Percentiles rank a stretch among this genome's conserved stretches.
Conservation (phyloP, 1,140 invertebrate species). For the Asobara japonica region DNA sequence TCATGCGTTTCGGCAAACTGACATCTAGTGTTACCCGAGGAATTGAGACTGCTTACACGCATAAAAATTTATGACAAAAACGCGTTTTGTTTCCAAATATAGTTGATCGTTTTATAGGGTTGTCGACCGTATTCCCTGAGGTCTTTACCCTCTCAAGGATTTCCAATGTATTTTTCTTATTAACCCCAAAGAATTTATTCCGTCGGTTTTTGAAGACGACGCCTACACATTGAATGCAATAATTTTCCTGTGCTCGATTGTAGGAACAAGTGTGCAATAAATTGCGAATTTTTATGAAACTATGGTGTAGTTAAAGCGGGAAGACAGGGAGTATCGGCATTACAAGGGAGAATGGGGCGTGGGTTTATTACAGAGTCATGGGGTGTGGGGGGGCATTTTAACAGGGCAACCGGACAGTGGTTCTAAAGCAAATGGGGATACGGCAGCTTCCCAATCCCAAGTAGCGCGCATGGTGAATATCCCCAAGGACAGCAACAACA, state of each 20-base stretch:
- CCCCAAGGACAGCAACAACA: constrained; percentile 51
- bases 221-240: constrained; percentile 3
- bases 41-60: no score
- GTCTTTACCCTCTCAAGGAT: constrained; percentile 14
- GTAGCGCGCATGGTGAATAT: constrained; percentile 30
- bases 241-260: constrained; percentile 2
- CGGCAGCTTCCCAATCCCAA: constrained; percentile 20
- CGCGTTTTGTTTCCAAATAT: no score
- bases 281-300: constrained; percentile 11
- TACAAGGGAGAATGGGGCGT: constrained; percentile 37
- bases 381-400: background rate
- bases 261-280: constrained; percentile 3
- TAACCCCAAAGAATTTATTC: background rate
- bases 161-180: background rate
- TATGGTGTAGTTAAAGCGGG: constrained; percentile 24
- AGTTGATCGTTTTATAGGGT: background rate
- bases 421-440: background rate
- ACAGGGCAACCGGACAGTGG: background rate
- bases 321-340: background rate
- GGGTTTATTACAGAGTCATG: constrained; percentile 18
- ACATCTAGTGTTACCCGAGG: no score
- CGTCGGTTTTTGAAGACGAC: background rate
- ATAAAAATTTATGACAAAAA: background rate
- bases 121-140: constrained; percentile 23
- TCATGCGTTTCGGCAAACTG: no score